Evolutionary conservation across 2,113 vertebrate genomes (phyloP).

Genomic region (Struthidea cinerea): DNA sequence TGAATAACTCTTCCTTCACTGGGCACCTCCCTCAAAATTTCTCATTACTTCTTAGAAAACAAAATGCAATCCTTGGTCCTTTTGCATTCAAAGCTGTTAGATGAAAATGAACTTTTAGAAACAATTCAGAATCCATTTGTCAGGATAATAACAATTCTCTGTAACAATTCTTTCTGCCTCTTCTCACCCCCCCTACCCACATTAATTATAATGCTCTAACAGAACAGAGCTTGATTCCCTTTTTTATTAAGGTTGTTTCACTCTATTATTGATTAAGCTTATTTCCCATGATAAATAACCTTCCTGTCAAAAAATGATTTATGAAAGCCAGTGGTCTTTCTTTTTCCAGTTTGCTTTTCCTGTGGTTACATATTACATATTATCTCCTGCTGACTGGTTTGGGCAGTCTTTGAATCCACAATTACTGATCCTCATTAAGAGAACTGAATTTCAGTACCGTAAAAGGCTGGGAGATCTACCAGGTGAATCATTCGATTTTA

Average conservation of each 20-base stretch:
- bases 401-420: slow-evolving; percentile 43
- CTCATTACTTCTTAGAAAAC: neutral
- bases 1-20: neutral
- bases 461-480: neutral
- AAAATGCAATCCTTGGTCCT: neutral
- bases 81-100: neutral
- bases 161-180: slow-evolving; percentile 53
- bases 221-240: slow-evolving; percentile 56
- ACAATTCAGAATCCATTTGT: slow-evolving; percentile 48
- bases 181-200: slow-evolving; percentile 22
- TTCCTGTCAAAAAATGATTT: slow-evolving; percentile 67
- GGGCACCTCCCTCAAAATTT: neutral
- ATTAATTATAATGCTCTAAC: slow-evolving; percentile 59
- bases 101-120: slow-evolving; percentile 48
- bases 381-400: slow-evolving; percentile 52
- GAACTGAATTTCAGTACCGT: neutral
- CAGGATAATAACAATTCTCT: slow-evolving; percentile 47
- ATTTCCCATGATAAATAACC: slow-evolving; percentile 68
- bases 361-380: slow-evolving; percentile 54
- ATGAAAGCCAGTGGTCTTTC: slow-evolving; percentile 57
- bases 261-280: slow-evolving; percentile 68
- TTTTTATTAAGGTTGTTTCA: slow-evolving; percentile 67
- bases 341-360: slow-evolving; percentile 60
- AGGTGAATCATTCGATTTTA: neutral
- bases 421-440: slow-evolving; percentile 29